Evolutionary conservation across 2,797 vertebrate genomes (phyloP).

Genomic region (Coccyzus lansbergi): DNA sequence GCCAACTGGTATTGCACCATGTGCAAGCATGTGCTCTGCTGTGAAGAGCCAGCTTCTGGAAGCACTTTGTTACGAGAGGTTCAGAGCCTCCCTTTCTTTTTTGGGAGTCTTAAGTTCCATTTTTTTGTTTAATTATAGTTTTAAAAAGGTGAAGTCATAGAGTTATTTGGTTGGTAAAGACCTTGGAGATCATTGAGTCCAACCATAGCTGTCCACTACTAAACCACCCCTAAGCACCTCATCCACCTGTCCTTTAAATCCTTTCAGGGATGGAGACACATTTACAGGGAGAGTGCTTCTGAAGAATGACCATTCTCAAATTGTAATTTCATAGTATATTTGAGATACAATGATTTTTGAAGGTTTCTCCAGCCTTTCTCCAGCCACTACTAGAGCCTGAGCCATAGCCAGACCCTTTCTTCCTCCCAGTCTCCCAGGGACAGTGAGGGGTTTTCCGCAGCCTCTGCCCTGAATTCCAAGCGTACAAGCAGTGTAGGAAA

Average conservation of each 20-base stretch:
- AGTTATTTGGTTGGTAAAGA: too few species aligned
- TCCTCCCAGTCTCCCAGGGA: rapidly evolving
- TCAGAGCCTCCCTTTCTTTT: background rate
- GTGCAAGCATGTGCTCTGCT: background rate
- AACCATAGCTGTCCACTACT: too few species aligned
- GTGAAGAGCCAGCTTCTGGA: background rate
- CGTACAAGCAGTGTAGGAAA: background rate
- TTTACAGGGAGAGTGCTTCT: background rate
- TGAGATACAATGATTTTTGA: background rate
- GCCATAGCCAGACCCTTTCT: background rate
- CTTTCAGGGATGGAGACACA: too few species aligned
- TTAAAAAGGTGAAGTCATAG: background rate
- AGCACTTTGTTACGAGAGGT: background rate
- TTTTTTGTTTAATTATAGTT: background rate
- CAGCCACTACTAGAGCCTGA: background rate
- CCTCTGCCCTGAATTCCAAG: background rate
- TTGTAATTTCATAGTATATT: background rate
- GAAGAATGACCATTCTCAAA: background rate
- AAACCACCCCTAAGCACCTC: too few species aligned
- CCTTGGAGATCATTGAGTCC: too few species aligned
- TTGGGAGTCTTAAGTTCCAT: background rate
- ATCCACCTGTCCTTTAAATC: too few species aligned
- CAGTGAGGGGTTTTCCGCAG: background rate
- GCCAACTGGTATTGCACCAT: rapidly evolving
- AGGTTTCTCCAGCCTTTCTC: background rate